Percentiles rank a stretch among this genome's conserved stretches.
These are phyloP conservation scores for Boulengeromyrus knoepffleri DNA, from an alignment of 2,113 vertebrate species.

Conservation along the genomic window DNA sequence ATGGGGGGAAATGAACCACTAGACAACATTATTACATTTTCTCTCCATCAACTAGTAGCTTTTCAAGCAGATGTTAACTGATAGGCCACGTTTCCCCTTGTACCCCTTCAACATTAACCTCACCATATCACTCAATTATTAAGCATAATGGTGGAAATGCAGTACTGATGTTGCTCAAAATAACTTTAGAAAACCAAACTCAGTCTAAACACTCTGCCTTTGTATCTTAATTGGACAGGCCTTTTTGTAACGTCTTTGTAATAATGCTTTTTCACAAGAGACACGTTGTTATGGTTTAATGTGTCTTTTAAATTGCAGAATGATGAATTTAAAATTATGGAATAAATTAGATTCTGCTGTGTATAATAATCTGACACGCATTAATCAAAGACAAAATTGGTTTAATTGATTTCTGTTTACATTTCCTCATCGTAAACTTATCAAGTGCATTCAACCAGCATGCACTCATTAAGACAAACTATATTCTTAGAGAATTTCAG, in stretches of 20 bases:
- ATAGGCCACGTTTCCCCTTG: not conserved
- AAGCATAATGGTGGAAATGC: not conserved
- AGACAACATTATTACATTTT: not conserved
- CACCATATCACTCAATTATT: not conserved
- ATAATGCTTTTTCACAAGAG: not conserved
- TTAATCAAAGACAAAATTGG: not conserved
- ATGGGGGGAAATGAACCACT: not conserved
- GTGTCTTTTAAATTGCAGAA: not conserved
- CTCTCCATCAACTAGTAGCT: not conserved
- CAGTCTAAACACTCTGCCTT: not conserved
- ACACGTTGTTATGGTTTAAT: not conserved
- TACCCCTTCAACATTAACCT: not conserved
- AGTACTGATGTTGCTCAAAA: not conserved
- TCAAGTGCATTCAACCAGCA: not conserved
- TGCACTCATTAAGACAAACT: not conserved
- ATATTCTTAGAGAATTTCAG: not conserved
- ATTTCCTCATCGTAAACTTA: not conserved
- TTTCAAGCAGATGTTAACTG: not conserved
- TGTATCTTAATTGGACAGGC: not conserved
- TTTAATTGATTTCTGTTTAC: not conserved
- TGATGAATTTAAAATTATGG: not conserved
- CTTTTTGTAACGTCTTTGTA: not conserved
- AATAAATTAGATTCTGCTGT: not conserved
- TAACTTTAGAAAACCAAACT: not conserved
- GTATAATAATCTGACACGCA: not conserved